A percentile compares a stretch with the other conserved stretches of the same genome.
Evolutionary conservation across 30 jellyfish, hydroid and myxozoan species (phyloP).

Genomic region (Hydra vulgaris): DNA sequence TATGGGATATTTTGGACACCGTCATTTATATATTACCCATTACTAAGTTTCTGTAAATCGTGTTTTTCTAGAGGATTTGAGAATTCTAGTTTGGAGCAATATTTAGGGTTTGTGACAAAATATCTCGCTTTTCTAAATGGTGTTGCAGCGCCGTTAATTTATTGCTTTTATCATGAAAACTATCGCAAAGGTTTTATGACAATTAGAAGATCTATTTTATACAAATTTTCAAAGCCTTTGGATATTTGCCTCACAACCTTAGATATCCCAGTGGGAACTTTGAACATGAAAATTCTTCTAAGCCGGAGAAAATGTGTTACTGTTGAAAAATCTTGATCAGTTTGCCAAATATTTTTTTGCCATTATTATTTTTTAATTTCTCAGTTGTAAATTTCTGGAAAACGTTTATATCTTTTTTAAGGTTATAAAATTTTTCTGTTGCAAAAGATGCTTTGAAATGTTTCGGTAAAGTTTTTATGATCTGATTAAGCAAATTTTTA

Average conservation of each 20-base stretch:
- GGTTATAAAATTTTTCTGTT: too few species aligned
- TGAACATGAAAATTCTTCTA: not conserved
- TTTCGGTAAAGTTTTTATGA: too few species aligned
- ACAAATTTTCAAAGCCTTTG: not conserved
- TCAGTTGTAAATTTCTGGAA: too few species aligned
- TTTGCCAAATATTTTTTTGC: too few species aligned
- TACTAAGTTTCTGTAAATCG: slow-evolving; percentile 31
- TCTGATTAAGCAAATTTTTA: too few species aligned
- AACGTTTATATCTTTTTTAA: too few species aligned
- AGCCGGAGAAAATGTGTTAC: not conserved
- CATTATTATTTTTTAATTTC: too few species aligned
- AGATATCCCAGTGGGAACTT: too few species aligned
- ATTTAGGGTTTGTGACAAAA: slow-evolving; percentile 45
- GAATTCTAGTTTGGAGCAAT: slow-evolving; percentile 38
- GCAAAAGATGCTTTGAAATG: not conserved
- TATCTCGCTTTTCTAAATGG: slow-evolving; percentile 70
- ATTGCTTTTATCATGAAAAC: slow-evolving; percentile 41
- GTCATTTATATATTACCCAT: slow-evolving; percentile 54
- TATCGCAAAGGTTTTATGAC: slow-evolving; percentile 21
- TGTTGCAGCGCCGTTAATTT: slow-evolving; percentile 59
- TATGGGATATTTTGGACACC: slow-evolving; percentile 87
- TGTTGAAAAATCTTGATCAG: too few species aligned
- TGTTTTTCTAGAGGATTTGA: slow-evolving; percentile 48
- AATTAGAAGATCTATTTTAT: slow-evolving; percentile 9
- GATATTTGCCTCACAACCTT: not conserved